phyloP scores from a whole-genome alignment of 2,113 vertebrate genomes.

The Catharus bicknelli region DNA sequence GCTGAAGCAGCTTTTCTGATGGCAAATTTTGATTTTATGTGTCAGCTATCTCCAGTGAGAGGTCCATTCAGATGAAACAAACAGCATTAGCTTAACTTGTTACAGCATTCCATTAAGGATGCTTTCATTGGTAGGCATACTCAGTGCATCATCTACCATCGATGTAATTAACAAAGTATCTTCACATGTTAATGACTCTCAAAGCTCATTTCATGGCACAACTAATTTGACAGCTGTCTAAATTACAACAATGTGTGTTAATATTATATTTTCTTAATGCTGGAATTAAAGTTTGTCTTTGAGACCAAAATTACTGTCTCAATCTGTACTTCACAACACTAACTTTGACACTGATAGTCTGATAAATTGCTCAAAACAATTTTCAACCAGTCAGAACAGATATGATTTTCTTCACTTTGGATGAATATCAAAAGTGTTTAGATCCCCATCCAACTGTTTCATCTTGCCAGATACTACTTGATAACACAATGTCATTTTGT shows the following conservation, averaged over 20 bases:
- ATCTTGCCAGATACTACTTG: conserved; percentile 58
- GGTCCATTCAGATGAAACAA: neutral
- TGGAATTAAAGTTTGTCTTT: conserved; percentile 39
- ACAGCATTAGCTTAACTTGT: neutral
- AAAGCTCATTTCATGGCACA: conserved; percentile 39
- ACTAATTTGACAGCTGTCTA: conserved; percentile 50
- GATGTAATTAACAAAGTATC: conserved; percentile 28
- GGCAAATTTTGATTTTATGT: neutral
- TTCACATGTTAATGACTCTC: conserved; percentile 4
- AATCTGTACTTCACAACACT: conserved; percentile 20
- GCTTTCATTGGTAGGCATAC: neutral
- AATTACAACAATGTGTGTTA: conserved; percentile 44
- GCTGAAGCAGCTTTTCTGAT: neutral
- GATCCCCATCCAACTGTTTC: conserved; percentile 15
- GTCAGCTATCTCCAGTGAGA: neutral
- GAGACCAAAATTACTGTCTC: conserved; percentile 51
- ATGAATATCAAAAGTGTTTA: conserved; percentile 53
- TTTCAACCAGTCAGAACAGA: conserved; percentile 62
- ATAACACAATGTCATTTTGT: conserved; percentile 55
- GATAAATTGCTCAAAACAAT: conserved; percentile 63
- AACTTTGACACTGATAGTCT: conserved; percentile 38
- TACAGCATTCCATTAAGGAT: neutral
- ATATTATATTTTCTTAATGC: conserved; percentile 54
- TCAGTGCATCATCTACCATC: neutral
- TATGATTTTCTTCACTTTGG: conserved; percentile 68